phyloP scores from a whole-genome alignment of 2,113 vertebrate genomes.

The Uropsilus gracilis region DNA sequence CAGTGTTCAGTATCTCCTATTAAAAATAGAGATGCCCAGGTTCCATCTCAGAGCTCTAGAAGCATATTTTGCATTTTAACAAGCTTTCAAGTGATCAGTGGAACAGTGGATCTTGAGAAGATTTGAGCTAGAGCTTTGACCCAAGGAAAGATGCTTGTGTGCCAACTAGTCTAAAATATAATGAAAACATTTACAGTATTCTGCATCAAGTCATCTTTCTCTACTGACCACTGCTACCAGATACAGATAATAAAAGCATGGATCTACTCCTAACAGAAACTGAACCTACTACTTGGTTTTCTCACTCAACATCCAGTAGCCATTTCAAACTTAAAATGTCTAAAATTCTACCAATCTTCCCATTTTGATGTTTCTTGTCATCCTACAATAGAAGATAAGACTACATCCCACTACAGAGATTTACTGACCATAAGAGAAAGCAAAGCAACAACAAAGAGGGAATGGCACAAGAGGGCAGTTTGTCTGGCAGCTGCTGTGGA shows the following conservation, averaged over 20 bases:
- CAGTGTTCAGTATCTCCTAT: not conserved
- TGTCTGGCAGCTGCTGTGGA: not conserved
- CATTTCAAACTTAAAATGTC: not conserved
- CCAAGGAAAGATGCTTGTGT: not conserved
- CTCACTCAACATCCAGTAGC: not conserved
- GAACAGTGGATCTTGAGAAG: not conserved
- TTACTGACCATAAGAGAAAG: not conserved
- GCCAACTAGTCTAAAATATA: not conserved
- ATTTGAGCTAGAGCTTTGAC: not conserved
- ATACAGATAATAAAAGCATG: not conserved
- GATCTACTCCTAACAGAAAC: not conserved
- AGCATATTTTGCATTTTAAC: not conserved
- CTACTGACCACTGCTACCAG: not conserved
- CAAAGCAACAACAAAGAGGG: not conserved
- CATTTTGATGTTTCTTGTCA: not conserved
- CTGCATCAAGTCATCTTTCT: not conserved
- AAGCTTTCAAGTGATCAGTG: not conserved
- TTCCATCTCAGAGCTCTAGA: not conserved
- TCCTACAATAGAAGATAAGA: no score
- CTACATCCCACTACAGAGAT: not conserved
- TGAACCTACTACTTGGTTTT: not conserved
- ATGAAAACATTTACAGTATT: not conserved
- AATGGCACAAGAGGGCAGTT: rapidly evolving
- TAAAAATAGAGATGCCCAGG: not conserved
- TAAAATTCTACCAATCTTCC: not conserved